Percentiles rank a stretch among this genome's conserved stretches.
These are phyloP conservation scores for Erpornis zantholeuca DNA, from an alignment of 2,113 vertebrate species.

Conservation along the genomic window DNA sequence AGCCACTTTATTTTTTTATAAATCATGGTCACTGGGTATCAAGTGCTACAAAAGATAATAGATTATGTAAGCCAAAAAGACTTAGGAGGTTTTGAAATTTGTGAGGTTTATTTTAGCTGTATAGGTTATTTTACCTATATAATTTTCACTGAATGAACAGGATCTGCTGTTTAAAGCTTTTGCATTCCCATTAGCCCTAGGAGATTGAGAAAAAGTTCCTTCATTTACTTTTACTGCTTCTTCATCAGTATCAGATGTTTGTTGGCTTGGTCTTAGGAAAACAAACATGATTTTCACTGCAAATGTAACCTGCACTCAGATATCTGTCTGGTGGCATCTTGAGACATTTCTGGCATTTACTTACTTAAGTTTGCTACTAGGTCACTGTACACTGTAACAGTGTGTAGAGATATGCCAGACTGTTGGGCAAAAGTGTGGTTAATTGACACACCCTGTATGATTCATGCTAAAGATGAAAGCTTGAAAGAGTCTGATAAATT, in stretches of 20 bases:
- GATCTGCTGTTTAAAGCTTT: neutral
- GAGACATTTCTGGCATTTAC: neutral
- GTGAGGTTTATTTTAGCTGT: neutral
- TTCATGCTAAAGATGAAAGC: neutral
- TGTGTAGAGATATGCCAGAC: neutral
- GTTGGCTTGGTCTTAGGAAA: neutral
- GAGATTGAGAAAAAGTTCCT: neutral
- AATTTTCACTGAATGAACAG: neutral
- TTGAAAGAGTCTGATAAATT: neutral
- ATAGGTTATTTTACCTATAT: neutral
- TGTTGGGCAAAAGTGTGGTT: neutral
- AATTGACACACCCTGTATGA: neutral
- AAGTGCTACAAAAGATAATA: neutral
- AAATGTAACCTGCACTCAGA: neutral
- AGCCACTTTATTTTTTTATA: neutral
- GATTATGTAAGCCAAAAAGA: neutral
- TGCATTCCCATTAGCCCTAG: neutral
- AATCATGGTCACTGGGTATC: neutral
- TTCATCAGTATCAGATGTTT: neutral
- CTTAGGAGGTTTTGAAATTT: neutral
- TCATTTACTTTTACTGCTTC: neutral
- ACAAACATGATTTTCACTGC: neutral
- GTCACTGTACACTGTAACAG: neutral
- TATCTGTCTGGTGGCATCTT: neutral
- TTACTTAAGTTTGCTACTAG: neutral